Conservation (phyloP, 2,797 vertebrate genomes). For the Jordanella pulchra region DNA sequence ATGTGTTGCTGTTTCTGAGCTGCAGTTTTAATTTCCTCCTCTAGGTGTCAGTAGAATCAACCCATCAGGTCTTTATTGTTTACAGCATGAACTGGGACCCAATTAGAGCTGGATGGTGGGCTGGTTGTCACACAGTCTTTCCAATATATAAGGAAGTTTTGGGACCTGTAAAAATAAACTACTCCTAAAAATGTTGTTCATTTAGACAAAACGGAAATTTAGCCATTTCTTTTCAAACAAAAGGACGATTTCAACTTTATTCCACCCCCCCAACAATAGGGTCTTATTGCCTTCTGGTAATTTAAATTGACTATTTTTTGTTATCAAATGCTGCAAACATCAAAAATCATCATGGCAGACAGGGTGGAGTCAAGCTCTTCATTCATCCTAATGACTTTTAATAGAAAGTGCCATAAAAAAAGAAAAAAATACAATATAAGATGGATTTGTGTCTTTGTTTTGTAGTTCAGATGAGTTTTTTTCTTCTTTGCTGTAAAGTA, state of each 20-base stretch:
- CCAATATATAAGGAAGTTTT: not conserved
- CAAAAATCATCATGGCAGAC: constrained; percentile 7
- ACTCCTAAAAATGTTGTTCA: too few species aligned
- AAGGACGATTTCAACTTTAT: not conserved
- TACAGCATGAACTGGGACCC: not conserved
- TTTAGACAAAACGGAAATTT: not conserved
- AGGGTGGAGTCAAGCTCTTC: constrained; percentile 3
- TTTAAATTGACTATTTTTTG: not conserved
- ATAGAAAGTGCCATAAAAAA: not conserved
- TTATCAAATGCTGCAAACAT: not conserved
- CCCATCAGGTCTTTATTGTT: not conserved
- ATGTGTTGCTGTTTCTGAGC: not conserved
- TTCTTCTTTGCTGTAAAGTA: constrained; percentile 4
- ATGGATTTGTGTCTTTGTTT: not conserved
- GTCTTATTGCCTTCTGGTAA: not conserved
- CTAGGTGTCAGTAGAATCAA: constrained; percentile 2
- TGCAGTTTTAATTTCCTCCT: not conserved
- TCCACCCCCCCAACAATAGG: not conserved
- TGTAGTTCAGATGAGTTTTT: constrained; percentile 3
- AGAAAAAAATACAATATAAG: not conserved
- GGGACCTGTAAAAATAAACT: constrained; percentile 19
- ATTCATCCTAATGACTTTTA: not conserved
- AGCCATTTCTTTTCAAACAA: not conserved
- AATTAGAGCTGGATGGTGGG: not conserved
- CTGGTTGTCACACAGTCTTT: not conserved